Evolutionary conservation across 2,888 invertebrate species (phyloP).

Genomic region (Drosophila paranaensis): DNA sequence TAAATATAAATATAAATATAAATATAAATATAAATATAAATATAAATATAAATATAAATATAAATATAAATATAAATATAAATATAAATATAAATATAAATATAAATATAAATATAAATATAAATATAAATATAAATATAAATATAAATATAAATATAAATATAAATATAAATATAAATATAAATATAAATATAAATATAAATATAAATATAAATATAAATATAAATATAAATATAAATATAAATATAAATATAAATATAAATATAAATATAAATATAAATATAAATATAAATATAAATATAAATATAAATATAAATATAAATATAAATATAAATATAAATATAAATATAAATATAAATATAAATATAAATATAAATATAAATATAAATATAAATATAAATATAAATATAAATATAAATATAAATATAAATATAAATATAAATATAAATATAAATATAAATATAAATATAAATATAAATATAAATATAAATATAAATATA

Average conservation of each 20-base stretch:
- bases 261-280: conserved; percentile 1
- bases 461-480: background rate
- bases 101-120: conserved; percentile 2
- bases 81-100: conserved; percentile 1
- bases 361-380: conserved; percentile 1
- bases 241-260: conserved; percentile 1
- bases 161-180: background rate
- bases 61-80: conserved; percentile 2
- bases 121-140: conserved; percentile 2
- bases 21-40: conserved; percentile 2
- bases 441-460: conserved; percentile 2
- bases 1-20: conserved; percentile 1
- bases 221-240: conserved; percentile 1
- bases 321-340: conserved; percentile 1
- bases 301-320: conserved; percentile 1
- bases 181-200: conserved; percentile 3
- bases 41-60: conserved; percentile 2
- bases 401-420: conserved; percentile 1
- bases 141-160: conserved; percentile 17
- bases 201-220: conserved; percentile 1
- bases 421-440: conserved; percentile 2
- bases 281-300: conserved; percentile 1
- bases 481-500: conserved; percentile 1
- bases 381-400: conserved; percentile 1
- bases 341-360: conserved; percentile 1